Base-by-base conservation (phyloP, 2,888 invertebrate species). In the Mimumesa dahlbomi region DNA sequence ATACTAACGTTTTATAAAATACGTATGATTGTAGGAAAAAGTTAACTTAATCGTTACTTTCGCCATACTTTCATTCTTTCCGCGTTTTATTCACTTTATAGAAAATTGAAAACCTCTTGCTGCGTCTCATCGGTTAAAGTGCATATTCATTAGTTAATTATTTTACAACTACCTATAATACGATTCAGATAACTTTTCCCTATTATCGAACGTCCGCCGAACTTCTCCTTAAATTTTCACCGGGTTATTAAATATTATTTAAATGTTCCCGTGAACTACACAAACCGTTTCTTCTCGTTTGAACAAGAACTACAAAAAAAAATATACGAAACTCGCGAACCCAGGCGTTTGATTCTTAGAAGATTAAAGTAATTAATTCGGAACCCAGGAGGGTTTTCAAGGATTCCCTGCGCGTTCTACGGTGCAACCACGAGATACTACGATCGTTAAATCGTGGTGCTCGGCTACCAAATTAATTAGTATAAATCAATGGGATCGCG, bases 291-390 rank as follows among this genome's bases (percentile, higher is more conserved):
- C n/a, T n/a, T n/a, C n/a, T n/a, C n/a, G n/a, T n/a, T n/a, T n/a
- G n/a, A n/a, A n/a, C n/a, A n/a, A n/a, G n/a, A n/a, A n/a, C n/a
- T n/a, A n/a, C n/a, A n/a, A n/a, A n/a, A n/a, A n/a, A n/a, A n/a
- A n/a, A n/a, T n/a, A n/a, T n/a, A n/a, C n/a, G n/a, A n/a, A n/a
- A n/a, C n/a, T n/a, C n/a, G n/a, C n/a, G n/a, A n/a, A n/a, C n/a
- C n/a, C n/a, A n/a, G n/a, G n/a, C n/a, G n/a, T n/a, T n/a, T n/a
- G 72, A 81, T 79, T 70, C 72, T 72, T 68, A 72, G 70, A 66
- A 75, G 73, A 81, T 79, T 78, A 75, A 73, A 53, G 65, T 76
- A 79, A 79, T 82, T 80, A 82, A 84, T 82, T 73, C 74, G 56
- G 61, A 50, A 67, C 53, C 62, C 46, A 9, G 48, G 43, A 36